Evolutionary conservation across 2,113 vertebrate species (phyloP), one percentile per base, ranked within the genome.

Genomic region (Nothobranchius kuhntae): DNA sequence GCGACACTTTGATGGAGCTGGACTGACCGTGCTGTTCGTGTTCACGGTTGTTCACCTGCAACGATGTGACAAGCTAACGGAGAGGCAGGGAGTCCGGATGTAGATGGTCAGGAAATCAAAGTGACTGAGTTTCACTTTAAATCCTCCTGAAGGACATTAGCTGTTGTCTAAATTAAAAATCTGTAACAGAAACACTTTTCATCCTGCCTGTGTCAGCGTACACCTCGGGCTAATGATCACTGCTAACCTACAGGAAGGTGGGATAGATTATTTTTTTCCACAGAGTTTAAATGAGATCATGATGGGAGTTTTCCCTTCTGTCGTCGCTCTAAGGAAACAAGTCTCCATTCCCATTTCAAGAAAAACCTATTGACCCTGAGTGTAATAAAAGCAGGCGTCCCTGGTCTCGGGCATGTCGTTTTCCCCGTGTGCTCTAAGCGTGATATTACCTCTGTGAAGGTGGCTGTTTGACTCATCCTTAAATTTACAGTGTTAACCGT

Each of bases 121-220:
- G 15, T 65, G 13, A 50, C 24, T 58, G 24, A 68, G 46, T 21
- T 48, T 38, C 68, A 68, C 59, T 73, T 62, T 80, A 71, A 82
- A 78, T 79, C 81, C 67, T 66, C 79, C 88, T 71, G 73, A 85
- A 87, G 82, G 83, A 87, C 69, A 82, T 78, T 80, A 76, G 64
- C 59, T 83, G 84, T 87, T 86, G 87, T 91, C 84, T 91, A 86
- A 92, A 91, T 91, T 88, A 88, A 86, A 91, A 89, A 92, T 92
- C 87, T 84, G 81, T 71, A 71, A 73, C 26, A 51, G 73, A 79
- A 66, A 68, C 55, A 52, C 72, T 76, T 80, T 82, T 81, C 30
- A 30, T 4, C 30, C 30, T 72, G 52, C 11, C 3, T 6, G 79
- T 84, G 75, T 80, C 66, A 45, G 73, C 17, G 36, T 82, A 62